Evolutionary conservation across 2,797 vertebrate species (phyloP).

Genomic region (Hoplostethus mediterraneus): DNA sequence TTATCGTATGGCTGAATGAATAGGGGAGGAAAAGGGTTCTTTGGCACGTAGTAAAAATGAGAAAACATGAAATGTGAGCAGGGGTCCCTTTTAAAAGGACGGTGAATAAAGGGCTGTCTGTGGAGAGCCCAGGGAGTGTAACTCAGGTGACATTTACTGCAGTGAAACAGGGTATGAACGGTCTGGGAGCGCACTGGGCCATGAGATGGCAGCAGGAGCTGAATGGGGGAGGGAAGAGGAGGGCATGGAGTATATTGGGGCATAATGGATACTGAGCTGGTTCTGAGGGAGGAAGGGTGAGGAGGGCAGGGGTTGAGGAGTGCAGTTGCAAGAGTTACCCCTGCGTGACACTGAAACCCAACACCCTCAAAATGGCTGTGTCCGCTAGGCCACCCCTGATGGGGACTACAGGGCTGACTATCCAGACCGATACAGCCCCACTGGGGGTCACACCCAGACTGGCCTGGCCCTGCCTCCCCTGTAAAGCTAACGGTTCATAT

Average conservation of each 20-base stretch:
- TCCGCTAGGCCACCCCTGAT: constrained; percentile 70
- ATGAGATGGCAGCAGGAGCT: constrained; percentile 52
- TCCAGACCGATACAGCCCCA: constrained; percentile 39
- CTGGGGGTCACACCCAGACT: constrained; percentile 54
- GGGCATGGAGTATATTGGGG: constrained; percentile 30
- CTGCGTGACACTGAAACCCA: constrained; percentile 78
- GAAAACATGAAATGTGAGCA: constrained; percentile 75
- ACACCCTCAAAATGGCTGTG: constrained; percentile 71
- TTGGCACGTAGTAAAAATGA: constrained; percentile 73
- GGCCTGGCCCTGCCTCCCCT: constrained; percentile 43
- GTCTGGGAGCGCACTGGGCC: constrained; percentile 59
- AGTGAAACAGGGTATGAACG: constrained; percentile 68
- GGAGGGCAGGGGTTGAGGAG: constrained; percentile 50
- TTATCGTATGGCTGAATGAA: constrained; percentile 48
- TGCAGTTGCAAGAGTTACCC: constrained; percentile 62
- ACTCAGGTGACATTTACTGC: constrained; percentile 85
- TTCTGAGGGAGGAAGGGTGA: constrained; percentile 58
- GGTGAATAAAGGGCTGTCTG: constrained; percentile 70
- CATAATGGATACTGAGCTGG: constrained; percentile 60
- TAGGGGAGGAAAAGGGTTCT: constrained; percentile 51
- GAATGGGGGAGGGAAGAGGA: constrained; percentile 36
- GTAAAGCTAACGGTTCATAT: constrained; percentile 57
- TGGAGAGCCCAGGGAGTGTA: constrained; percentile 64
- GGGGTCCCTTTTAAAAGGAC: constrained; percentile 61
- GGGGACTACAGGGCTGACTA: constrained; percentile 37